phyloP scores from a whole-genome alignment of 2,797 vertebrate species.

The Spinus pinus region DNA sequence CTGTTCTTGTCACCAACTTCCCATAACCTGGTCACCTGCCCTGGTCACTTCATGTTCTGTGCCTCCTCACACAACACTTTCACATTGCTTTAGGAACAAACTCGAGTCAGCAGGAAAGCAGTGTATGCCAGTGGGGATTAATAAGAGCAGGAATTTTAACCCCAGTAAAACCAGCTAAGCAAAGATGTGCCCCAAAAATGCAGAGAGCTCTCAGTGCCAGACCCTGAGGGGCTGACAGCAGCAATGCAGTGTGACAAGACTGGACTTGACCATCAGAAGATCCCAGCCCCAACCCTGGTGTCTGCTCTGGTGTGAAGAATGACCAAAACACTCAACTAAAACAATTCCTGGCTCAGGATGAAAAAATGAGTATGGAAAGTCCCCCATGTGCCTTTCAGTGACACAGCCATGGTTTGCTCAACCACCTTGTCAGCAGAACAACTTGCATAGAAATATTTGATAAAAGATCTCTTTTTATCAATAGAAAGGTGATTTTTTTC shows the following conservation, averaged over 20 bases:
- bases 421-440: not conserved
- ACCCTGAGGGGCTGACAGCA: not conserved
- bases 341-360: not conserved
- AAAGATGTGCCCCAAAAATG: constrained; percentile 27
- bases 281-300: not conserved
- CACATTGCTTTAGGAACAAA: not conserved
- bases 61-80: not conserved
- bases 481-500: not conserved
- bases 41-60: not conserved
- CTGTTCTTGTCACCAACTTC: not conserved
- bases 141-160: constrained; percentile 12
- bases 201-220: not conserved
- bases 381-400: not conserved
- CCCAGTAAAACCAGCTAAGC: constrained; percentile 43
- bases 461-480: not conserved
- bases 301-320: not conserved
- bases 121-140: not conserved
- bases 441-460: not conserved
- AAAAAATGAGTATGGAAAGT: not conserved
- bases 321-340: not conserved
- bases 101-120: not conserved
- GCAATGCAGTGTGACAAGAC: not conserved
- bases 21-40: not conserved
- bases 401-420: not conserved
- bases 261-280: not conserved